Evolutionary conservation across 2,797 vertebrate species (phyloP).

Genomic region (Austrolebias charrua): DNA sequence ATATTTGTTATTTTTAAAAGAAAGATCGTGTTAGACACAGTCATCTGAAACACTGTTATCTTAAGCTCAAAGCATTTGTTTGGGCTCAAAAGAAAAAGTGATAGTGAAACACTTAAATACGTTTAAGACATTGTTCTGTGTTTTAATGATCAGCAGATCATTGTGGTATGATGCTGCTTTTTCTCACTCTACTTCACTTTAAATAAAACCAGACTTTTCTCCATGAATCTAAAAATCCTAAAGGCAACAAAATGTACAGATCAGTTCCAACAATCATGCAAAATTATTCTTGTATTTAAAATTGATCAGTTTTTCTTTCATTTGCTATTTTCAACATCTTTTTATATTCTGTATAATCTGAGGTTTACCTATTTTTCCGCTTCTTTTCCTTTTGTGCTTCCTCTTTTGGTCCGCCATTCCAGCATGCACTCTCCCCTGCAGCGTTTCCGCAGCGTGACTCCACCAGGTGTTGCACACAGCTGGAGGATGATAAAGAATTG

Average conservation of each 20-base stretch:
- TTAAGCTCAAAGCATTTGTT: no score
- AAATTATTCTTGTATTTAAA: constrained; percentile 3
- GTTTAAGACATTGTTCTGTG: no score
- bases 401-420: constrained; percentile 7
- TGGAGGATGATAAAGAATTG: constrained; percentile 51
- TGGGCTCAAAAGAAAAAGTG: no score
- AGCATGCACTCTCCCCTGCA: constrained; percentile 13
- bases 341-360: neutral
- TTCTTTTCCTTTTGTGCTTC: neutral
- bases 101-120: no score
- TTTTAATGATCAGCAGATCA: no score
- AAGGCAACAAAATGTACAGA: neutral
- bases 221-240: neutral
- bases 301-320: neutral
- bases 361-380: neutral
- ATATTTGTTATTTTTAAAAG: no score
- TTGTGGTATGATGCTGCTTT: no score
- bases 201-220: no score
- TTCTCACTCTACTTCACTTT: no score
- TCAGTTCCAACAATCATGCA: constrained; percentile 5
- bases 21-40: no score
- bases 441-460: constrained; percentile 39
- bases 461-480: constrained; percentile 64
- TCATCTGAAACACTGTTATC: no score
- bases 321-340: neutral